These are phyloP conservation scores for Amphiura filiformis DNA, from an alignment of 35 echinoderm and acorn worm genomes.

Conservation along the genomic window DNA sequence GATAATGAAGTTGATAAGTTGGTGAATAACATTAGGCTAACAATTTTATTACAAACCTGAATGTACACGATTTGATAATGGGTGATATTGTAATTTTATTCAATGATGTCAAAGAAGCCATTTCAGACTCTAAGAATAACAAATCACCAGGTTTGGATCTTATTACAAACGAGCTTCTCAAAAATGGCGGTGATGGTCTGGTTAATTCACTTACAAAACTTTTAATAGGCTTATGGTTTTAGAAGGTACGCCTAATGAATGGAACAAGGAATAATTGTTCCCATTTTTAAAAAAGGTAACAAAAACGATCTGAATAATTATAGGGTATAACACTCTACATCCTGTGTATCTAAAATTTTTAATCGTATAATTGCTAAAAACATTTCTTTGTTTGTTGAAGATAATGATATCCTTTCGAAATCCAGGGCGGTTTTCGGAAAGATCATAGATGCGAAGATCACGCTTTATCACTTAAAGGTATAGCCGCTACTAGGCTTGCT, in stretches of 20 bases:
- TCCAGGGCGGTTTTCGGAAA: not conserved
- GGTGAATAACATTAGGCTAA: not conserved
- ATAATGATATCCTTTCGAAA: not conserved
- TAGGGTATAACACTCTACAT: not conserved
- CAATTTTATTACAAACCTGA: too few relatives aligned
- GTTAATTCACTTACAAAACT: not conserved
- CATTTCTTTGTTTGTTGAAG: not conserved
- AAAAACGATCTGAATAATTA: slow-evolving; percentile 8
- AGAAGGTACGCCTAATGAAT: not conserved
- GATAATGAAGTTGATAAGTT: not conserved
- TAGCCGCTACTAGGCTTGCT: not conserved
- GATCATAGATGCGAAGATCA: not conserved
- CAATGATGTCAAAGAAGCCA: too few relatives aligned
- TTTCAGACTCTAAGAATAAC: too few relatives aligned
- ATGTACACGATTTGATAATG: too few relatives aligned
- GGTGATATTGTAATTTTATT: too few relatives aligned
- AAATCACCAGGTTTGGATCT: too few relatives aligned
- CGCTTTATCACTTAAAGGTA: not conserved
- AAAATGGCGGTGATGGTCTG: not conserved
- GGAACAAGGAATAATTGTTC: not conserved
- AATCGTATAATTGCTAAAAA: not conserved
- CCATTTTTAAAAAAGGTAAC: not conserved
- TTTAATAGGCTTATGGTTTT: not conserved
- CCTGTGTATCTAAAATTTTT: not conserved
- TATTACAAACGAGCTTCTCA: not conserved